Base-by-base conservation (phyloP, 2,113 vertebrate genomes). In the Cephalopholis sonnerati region DNA sequence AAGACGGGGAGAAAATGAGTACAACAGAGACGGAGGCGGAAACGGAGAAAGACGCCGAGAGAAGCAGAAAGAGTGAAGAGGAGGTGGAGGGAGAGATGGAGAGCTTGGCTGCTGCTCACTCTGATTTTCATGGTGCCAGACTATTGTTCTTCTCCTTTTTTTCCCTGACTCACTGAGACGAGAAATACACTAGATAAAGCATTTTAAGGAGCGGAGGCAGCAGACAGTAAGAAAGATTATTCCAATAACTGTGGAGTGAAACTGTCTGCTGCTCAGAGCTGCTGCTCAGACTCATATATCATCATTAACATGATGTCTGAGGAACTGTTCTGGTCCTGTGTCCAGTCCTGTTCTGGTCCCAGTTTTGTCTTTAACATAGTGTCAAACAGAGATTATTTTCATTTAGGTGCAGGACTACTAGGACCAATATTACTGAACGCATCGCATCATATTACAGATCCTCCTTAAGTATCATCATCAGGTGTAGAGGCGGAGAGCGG, bases 241-340 rank as follows among this genome's bases (percentile, higher is more conserved):
- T 79, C 64, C 46, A 41, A 24, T 62, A 66, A 70, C 62, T 62
- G 67, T 5, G 12, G 66, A 58, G 50, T 0, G 50, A 63, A 68
- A 54, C 44, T 1, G 70, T 55, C 79, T 25, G 66, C 72, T 39
- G 68, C 81, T 83, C 29, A 0, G 22, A 18, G 48, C 78, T 63
- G 62, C 24, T 8, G 67, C 73, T 39, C 74, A 46, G 79, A 82
- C 79, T 79, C 77, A 74, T 88, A 29, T 36, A 24, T 61, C 55
- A 75, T 51, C 86, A 65, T 64, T 70, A 44, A n/a, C 48, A 0
- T 2, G 63, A 15, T 39, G 50, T 79, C 48, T 16, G 46, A 36
- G 70, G 70, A 53, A 3, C 3, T 2, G 2, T n/a, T 17, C 70
- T 7, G 68, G 15, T 1, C 36, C 59, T 13, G 7, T 39, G 41